Conservation (phyloP, 2,797 vertebrate species). For the Trachurus trachurus region DNA sequence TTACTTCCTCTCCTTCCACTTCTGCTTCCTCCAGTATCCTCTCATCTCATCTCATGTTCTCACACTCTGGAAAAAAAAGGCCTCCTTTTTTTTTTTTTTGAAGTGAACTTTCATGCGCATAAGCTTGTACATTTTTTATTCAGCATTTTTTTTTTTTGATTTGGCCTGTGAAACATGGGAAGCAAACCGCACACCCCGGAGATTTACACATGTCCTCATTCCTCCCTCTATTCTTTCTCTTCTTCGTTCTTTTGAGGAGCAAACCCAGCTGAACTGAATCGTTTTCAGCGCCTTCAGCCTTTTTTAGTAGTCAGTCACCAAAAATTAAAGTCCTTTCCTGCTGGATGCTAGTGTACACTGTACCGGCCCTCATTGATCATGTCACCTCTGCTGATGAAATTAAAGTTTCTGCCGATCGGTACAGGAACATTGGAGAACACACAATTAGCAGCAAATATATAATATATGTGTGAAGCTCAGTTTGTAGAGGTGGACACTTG, state of each 20-base stretch:
- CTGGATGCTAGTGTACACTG: not conserved
- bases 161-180: constrained; percentile 33
- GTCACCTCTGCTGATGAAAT: constrained; percentile 38
- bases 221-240: constrained; percentile 10
- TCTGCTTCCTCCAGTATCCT: constrained; percentile 5
- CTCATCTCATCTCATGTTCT: constrained; percentile 31
- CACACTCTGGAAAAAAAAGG: constrained; percentile 27
- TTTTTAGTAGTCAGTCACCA: constrained; percentile 20
- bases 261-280: constrained; percentile 47
- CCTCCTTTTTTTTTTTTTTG: constrained; percentile 19
- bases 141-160: constrained; percentile 54
- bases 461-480: not conserved
- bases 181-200: constrained; percentile 37
- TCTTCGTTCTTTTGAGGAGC: constrained; percentile 45
- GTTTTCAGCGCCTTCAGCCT: constrained; percentile 6
- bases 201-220: constrained; percentile 32
- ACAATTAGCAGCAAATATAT: constrained; percentile 10
- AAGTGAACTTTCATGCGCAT: constrained; percentile 53
- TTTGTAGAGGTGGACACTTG: not conserved
- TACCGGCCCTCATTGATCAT: constrained; percentile 45
- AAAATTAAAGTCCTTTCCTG: constrained; percentile 34
- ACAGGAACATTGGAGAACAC: not conserved
- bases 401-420: constrained; percentile 31
- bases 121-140: constrained; percentile 62
- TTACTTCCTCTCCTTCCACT: not conserved